Evolutionary conservation across 2,113 vertebrate species (phyloP).

Genomic region (Sphyrna mokarran): DNA sequence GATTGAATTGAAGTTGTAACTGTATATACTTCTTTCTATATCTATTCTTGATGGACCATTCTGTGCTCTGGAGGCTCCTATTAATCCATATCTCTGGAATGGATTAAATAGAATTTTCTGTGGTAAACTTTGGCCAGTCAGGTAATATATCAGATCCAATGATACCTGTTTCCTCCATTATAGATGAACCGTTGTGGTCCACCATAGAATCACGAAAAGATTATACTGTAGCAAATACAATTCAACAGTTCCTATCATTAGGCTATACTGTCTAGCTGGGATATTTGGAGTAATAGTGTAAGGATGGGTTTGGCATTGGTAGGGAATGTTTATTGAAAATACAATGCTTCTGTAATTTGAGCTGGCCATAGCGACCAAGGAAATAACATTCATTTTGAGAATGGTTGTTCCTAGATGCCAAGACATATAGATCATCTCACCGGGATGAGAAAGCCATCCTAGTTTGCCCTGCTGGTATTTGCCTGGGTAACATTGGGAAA

Average conservation of each 20-base stretch:
- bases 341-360: background rate
- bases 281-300: background rate
- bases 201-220: background rate
- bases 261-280: background rate
- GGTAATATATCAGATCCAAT: background rate
- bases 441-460: too few species aligned
- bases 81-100: background rate
- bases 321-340: background rate
- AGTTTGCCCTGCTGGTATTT: too few species aligned
- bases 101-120: background rate
- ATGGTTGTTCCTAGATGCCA: background rate
- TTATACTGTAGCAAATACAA: background rate
- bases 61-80: background rate
- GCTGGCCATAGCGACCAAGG: background rate
- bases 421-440: too few species aligned
- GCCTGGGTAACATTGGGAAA: too few species aligned
- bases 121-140: background rate
- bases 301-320: background rate
- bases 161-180: background rate
- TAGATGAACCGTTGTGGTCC: background rate
- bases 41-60: background rate
- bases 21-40: background rate
- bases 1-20: background rate
- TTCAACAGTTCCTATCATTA: background rate
- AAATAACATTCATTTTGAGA: background rate